A percentile compares a stretch with the other conserved stretches of the same genome.
phyloP scores from a whole-genome alignment of 2,113 vertebrate species.

The Oryctolagus cuniculus region DNA sequence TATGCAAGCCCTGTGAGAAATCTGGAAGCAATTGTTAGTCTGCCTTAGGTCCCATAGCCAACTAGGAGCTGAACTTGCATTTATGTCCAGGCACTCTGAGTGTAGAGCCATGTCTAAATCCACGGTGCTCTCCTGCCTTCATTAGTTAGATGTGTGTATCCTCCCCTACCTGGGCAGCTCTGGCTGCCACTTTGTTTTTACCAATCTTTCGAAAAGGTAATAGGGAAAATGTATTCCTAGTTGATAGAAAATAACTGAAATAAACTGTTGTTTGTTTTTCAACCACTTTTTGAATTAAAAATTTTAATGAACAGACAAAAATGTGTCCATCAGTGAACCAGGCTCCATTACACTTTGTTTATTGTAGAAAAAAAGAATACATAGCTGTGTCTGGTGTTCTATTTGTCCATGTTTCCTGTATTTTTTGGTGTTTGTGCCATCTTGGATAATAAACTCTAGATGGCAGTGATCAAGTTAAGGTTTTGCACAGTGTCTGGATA shows the following conservation, averaged over 20 bases:
- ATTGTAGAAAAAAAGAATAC: not conserved
- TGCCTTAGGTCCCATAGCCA: not conserved
- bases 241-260: constrained; percentile 13
- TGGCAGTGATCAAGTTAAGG: constrained; percentile 48
- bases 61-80: not conserved
- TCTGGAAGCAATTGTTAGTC: not conserved
- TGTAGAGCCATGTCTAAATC: not conserved
- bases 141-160: not conserved
- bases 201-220: not conserved
- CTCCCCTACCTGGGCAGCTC: not conserved
- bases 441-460: constrained; percentile 43
- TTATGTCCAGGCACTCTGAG: not conserved
- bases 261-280: not conserved
- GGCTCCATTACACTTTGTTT: not conserved
- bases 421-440: not conserved
- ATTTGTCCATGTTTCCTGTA: not conserved
- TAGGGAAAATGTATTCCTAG: not conserved
- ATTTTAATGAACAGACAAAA: constrained; percentile 28
- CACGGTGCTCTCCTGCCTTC: not conserved
- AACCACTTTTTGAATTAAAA: constrained; percentile 26
- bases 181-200: not conserved
- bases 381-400: not conserved
- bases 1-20: not conserved
- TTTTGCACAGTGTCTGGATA: not conserved
- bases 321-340: not conserved